Evolutionary conservation across 2,797 vertebrate genomes (phyloP), one percentile per base, ranked within the genome.

Genomic region (Australoheros facetus): DNA sequence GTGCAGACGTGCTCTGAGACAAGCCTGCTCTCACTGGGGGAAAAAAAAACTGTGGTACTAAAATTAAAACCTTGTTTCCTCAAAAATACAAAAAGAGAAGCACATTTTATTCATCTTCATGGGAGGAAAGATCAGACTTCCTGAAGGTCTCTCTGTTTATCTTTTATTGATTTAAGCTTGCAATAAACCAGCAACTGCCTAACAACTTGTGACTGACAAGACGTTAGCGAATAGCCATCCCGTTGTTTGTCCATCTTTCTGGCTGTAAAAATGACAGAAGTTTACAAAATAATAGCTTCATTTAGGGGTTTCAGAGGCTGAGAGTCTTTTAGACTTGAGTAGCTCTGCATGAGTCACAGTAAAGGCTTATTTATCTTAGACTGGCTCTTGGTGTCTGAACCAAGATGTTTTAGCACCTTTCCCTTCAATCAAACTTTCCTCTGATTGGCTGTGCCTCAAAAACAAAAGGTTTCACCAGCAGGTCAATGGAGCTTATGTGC

Each of bases 111-210:
- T 66, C 0, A 66, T 45, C 39, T 17, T 66, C 26, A 28, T 1
- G 42, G 26, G 3, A 45, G 39, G 26, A 48, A 66, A 28, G 5
- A 64, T 45, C 23, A 64, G 60, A 4, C 21, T 45, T 17, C 2
- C 17, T 19, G 45, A 45, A 0, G 1, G 16, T 48, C 3, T 48
- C 0, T 0, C 39, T 17, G 1, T 66, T 66, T 19, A 28, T 66
- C 39, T 1, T 66, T 66, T 28, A 28, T 0, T 45, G 23, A 10
- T 45, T 64, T 12, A 64, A 64, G 14, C 60, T 28, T 14, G 45
- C 14, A 19, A 45, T 6, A 64, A 28, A 45, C 1, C 26, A 53
- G 8, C 21, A 19, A 3, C 21, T 64, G 45, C 2, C 60, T 26
- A 16, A n/a, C 19, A 7, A 21, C 55, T 56, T 56, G 14, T 56